These are phyloP conservation scores for Trochalopteron elliotii DNA, from an alignment of 2,113 vertebrate species.

Conservation along the genomic window DNA sequence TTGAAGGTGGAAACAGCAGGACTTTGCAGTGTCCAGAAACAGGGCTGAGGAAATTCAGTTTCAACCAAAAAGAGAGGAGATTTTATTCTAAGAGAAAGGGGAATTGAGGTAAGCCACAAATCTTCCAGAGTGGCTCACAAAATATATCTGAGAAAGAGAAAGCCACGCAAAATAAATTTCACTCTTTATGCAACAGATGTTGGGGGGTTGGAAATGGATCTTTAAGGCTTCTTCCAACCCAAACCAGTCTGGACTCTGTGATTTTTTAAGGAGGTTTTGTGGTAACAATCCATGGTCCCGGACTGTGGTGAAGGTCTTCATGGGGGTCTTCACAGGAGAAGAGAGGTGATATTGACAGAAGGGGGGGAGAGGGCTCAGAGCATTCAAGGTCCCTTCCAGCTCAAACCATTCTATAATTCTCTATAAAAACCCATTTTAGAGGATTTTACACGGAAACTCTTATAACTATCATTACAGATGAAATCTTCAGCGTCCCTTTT, in stretches of 20 bases:
- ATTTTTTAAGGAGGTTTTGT: neutral
- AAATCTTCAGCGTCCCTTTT: neutral
- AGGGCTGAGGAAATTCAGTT: neutral
- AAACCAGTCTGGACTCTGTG: neutral
- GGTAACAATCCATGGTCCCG: neutral
- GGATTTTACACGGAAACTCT: neutral
- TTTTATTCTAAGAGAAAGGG: neutral
- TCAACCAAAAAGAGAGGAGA: neutral
- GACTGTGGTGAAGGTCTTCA: neutral
- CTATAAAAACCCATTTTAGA: neutral
- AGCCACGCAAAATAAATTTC: neutral
- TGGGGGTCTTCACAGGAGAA: neutral
- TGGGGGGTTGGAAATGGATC: neutral
- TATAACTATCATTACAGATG: neutral
- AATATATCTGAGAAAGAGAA: neutral
- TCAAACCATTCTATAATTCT: neutral
- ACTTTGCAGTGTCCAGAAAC: neutral
- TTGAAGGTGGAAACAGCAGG: neutral
- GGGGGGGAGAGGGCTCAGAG: neutral
- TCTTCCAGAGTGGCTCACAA: neutral
- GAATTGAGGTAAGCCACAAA: neutral
- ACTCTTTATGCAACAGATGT: neutral
- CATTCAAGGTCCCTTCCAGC: neutral
- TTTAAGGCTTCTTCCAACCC: neutral
- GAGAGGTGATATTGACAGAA: neutral